Conservation (phyloP, 1,140 invertebrate species). For the Antheraea pernyi region DNA sequence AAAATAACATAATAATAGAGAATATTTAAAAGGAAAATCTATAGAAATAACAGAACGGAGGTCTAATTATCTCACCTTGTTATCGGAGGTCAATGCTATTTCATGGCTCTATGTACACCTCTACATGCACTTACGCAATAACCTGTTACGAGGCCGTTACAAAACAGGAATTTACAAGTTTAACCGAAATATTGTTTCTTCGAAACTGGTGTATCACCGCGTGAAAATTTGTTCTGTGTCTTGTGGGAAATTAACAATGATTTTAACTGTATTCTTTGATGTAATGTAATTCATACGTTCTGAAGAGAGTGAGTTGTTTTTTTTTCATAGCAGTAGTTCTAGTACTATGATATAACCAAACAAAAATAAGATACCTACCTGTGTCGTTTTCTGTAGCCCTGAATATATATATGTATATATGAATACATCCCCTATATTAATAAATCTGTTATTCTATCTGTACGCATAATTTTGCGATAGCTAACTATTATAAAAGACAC, state of each 20-base stretch:
- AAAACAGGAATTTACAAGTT: not conserved
- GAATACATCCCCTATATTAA: too few species aligned
- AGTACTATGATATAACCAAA: too few species aligned
- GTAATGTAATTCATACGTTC: too few species aligned
- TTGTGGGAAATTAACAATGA: not conserved
- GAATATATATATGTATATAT: too few species aligned
- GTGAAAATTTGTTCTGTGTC: not conserved
- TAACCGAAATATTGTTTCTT: not conserved
- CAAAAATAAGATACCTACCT: too few species aligned
- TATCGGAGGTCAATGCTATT: slow-evolving; percentile 2
- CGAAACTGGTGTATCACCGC: not conserved
- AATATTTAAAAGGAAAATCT: not conserved
- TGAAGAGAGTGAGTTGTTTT: too few species aligned
- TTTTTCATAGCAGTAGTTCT: too few species aligned
- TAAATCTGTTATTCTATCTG: too few species aligned
- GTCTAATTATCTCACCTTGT: slow-evolving; percentile 1
- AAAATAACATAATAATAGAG: not conserved
- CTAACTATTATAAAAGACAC: too few species aligned
- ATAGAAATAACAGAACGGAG: slow-evolving; percentile 1
- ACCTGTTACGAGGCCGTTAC: not conserved
- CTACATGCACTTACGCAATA: not conserved
- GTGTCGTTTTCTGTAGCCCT: too few species aligned
- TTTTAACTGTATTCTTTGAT: not conserved
- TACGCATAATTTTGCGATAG: too few species aligned
- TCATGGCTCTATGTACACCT: not conserved